Evolutionary conservation across 2,888 invertebrate species (phyloP), one percentile per base, ranked within the genome.

Genomic region (Ariolimax columbianus): DNA sequence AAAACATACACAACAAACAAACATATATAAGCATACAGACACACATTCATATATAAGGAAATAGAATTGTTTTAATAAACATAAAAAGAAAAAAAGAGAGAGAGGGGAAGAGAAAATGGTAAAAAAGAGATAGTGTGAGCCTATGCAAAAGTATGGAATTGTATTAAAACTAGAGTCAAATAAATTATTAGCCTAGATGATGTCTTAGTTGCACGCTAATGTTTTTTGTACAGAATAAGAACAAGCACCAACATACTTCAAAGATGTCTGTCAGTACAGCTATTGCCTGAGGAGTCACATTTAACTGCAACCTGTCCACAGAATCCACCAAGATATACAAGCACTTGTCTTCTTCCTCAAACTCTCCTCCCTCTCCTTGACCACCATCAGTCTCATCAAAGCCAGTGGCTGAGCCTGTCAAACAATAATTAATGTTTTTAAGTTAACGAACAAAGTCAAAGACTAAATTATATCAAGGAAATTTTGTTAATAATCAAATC

Each of bases 271-370:
- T 94, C 72, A 96, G 90, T 7, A 96, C 95, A 82, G 95, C 95
- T 9, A 97, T 95, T 51, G 94, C 95, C 91, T 94, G 95, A 3
- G 96, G 96, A 0, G 97, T 96, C 47, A 97, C 91, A 0, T 96
- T 96, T 1, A 97, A 90, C 89, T 96, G 96, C 6, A 97, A 94
- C 73, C 95, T 94, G 87, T 96, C 96, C 79, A 96, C 95, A 0
- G 96, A 96, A 88, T 96, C 96, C 6, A 97, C 91, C 80, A 96
- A 94, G 14, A 97, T 91, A 93, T 97, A 97, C 0, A 96, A 96
- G 77, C 97, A 96, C 75, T 89, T 70, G 75, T 88, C 73, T 40
- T 82, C 68, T n/a, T 83, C 83, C 36, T 80, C 86, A 11, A 89
- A 89, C 36, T 89, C 90, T 11, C 30, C 84, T 36, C 30, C 66